phyloP scores from a whole-genome alignment of 2,113 vertebrate genomes.

The Hyla sarda region DNA sequence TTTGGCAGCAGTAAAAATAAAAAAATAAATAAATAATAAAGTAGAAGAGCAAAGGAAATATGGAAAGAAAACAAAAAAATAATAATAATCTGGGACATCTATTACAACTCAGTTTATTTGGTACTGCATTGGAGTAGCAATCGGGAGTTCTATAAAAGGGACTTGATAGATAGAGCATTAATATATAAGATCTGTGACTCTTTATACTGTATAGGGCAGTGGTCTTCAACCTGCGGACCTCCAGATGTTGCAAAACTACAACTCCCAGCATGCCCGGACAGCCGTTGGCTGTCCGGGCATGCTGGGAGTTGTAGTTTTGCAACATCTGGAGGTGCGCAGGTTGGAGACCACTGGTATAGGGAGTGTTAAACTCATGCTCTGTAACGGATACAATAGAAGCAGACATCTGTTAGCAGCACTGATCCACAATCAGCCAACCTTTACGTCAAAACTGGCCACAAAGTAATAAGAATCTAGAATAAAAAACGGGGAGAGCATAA shows the following conservation, averaged over 20 bases:
- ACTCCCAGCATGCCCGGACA: too few relatives aligned
- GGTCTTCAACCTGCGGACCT: too few relatives aligned
- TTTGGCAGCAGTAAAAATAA: not conserved
- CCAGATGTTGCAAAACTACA: too few relatives aligned
- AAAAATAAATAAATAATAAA: too few relatives aligned
- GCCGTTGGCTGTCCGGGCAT: too few relatives aligned
- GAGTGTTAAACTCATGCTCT: conserved; percentile 18
- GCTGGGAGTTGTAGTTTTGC: too few relatives aligned
- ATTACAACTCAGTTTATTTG: conserved; percentile 42
- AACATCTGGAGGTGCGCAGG: too few relatives aligned
- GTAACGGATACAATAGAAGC: conserved; percentile 43
- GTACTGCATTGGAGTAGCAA: conserved; percentile 44
- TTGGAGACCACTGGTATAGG: too few relatives aligned
- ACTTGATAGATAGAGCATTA: conserved; percentile 28
- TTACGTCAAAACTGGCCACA: conserved; percentile 42
- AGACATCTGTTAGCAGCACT: conserved; percentile 54
- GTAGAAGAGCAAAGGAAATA: not conserved
- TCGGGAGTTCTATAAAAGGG: conserved; percentile 31
- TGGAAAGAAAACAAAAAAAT: not conserved
- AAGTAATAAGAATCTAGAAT: not conserved
- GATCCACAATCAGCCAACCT: conserved; percentile 44
- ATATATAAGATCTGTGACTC: conserved; percentile 34
- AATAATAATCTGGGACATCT: not conserved
- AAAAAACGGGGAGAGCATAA: not conserved
- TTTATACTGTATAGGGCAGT: conserved; percentile 52